These are phyloP conservation scores for Pararge aegeria DNA, from an alignment of 1,140 invertebrate species.

Conservation along the genomic window DNA sequence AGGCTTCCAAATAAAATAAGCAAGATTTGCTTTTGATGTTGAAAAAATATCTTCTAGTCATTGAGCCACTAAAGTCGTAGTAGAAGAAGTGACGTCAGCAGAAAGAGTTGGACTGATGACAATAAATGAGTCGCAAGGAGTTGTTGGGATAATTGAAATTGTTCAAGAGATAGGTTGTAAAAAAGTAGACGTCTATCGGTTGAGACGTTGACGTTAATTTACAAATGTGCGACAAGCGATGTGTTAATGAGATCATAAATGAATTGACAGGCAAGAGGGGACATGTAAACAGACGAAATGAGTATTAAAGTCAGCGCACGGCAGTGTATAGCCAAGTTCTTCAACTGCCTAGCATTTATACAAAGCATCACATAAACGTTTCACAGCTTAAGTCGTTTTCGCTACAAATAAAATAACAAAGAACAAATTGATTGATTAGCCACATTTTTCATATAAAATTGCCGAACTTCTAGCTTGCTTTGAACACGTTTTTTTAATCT, in stretches of 20 bases:
- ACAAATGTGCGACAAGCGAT: constrained; percentile 13
- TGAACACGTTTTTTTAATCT: background rate
- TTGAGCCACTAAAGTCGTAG: too few species aligned
- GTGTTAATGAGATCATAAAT: constrained; percentile 51
- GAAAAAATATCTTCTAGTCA: too few species aligned
- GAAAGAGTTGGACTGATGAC: too few species aligned
- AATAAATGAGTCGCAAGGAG: too few species aligned
- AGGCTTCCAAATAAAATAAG: too few species aligned
- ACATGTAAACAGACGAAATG: constrained; percentile 29
- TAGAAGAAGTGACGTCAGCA: too few species aligned
- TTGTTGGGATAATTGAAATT: too few species aligned
- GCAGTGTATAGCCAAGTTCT: constrained; percentile 21
- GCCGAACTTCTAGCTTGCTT: background rate
- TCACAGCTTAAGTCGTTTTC: constrained; percentile 49
- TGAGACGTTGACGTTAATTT: background rate
- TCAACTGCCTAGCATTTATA: constrained; percentile 23
- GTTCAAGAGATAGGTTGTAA: too few species aligned
- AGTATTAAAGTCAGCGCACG: constrained; percentile 35
- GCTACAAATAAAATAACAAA: constrained; percentile 25
- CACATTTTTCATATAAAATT: constrained; percentile 1
- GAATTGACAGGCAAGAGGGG: constrained; percentile 35
- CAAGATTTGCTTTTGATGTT: too few species aligned
- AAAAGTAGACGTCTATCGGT: too few species aligned
- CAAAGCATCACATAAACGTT: constrained; percentile 47
- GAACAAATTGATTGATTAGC: constrained; percentile 6